Base-by-base conservation (phyloP, 2,113 vertebrate species). In the Ctenodactylus gundi region DNA sequence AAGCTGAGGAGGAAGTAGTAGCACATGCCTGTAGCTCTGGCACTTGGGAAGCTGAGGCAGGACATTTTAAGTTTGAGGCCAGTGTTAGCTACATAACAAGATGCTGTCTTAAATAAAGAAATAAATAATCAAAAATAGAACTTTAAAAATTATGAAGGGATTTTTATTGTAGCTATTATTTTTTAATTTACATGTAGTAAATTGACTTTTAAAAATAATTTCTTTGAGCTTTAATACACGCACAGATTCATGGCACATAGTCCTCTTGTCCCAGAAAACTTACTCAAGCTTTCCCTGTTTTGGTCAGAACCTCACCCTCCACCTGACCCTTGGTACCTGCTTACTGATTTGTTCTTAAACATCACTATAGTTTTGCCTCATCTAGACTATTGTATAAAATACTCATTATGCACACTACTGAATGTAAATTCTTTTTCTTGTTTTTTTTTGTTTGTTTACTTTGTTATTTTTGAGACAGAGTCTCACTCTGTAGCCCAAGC, bases 141-240 rank as follows among this genome's bases (percentile, higher is more conserved):
- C 14, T 76, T 72, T 6, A 72, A 78, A 84, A 67, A 34, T 68
- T 89, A 34, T 72, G 36, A 62, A 77, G 20, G 36, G 62, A n/a
- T 70, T 88, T 65, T 84, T 83, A 60, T 87, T 73, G 39, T 55
- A 65, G 12, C 18, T 39, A 5, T 55, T 41, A 41, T 27, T 73
- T 91, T 62, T 46, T 46, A 53, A 58, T 14, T 81, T 76, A 67
- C 8, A 34, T 34, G 8, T 34, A 55, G 23, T 53, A 88, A 88
- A 53, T 60, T 92, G 25, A 88, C 90, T 88, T 53, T 95, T 36
- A 36, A 78, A 85, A 65, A 34, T 78, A 87, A 60, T 18, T 88
- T 93, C 27, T 75, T 1, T 64, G 70, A 88, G 44, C 44, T 82
- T 88, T 88, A 62, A 88, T 77, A 77, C 5, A 36, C 44, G 18